Evolutionary conservation across 2,113 vertebrate genomes (phyloP).

Genomic region (Menidia beryllina): DNA sequence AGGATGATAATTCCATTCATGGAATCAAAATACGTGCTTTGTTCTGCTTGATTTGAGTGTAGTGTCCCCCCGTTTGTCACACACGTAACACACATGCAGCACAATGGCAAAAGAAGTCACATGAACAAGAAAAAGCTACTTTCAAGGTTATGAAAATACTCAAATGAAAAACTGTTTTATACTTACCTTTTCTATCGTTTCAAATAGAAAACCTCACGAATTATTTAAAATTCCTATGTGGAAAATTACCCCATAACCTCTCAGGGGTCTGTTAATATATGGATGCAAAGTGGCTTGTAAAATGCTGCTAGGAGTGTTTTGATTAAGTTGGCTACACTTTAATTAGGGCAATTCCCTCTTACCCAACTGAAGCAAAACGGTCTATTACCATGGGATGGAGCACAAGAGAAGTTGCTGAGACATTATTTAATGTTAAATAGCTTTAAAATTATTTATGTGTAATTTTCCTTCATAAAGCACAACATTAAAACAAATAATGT

Average conservation of each 20-base stretch:
- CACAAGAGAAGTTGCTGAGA: conserved; percentile 29
- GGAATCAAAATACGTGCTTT: neutral
- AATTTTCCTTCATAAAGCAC: neutral
- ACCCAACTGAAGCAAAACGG: conserved; percentile 44
- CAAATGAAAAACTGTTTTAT: neutral
- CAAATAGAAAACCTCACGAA: neutral
- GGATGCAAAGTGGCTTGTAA: conserved; percentile 53
- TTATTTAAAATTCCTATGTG: conserved; percentile 18
- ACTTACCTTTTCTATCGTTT: conserved; percentile 4
- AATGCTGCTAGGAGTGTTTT: conserved; percentile 46
- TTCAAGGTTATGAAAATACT: conserved; percentile 8
- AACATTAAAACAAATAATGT: neutral
- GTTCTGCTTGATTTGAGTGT: neutral
- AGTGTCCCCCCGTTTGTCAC: conserved; percentile 1
- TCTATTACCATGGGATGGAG: conserved; percentile 36
- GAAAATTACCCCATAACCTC: conserved; percentile 49
- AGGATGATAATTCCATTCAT: neutral
- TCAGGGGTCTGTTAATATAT: conserved; percentile 34
- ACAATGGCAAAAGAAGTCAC: conserved; percentile 1
- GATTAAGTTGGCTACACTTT: conserved; percentile 52
- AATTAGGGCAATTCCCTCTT: conserved; percentile 65
- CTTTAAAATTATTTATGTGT: conserved; percentile 22
- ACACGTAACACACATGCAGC: neutral
- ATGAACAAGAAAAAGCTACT: conserved; percentile 1
- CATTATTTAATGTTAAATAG: conserved; percentile 32